Evolutionary conservation across 1,140 invertebrate genomes (phyloP), one percentile per base, ranked within the genome.

Genomic region (Danaus melanippus): DNA sequence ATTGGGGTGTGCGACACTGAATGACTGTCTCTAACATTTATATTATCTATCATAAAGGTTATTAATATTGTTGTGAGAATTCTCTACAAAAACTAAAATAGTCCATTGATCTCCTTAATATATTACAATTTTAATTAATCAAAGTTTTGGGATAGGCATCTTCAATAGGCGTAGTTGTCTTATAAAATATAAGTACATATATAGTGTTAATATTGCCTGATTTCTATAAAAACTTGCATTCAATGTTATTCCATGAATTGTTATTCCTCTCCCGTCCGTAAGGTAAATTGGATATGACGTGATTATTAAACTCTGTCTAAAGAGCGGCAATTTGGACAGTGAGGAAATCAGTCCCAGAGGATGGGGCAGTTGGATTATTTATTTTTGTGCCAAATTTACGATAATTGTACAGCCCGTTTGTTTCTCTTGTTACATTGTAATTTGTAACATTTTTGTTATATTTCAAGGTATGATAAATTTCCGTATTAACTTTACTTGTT

Each of bases 271-370:
- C 51, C 49, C 71, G 73, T 76, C 71, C 65, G 60, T 66, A 74
- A 74, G 63, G 74, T 77, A 81, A 81, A 83, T 84, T 83, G 79
- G 74, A 79, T 85, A 82, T 81, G 83, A 79, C 79, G 79, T 83
- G 82, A 83, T 85, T 85, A 84, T 83, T 71, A 76, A 76, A 81
- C 75, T 76, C 69, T 65, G 65, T 57, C 74, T 84, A 84, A 86
- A 82, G 83, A 83, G 73, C 80, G 66, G 72, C 83, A 84, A 84
- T 84, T 84, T 79, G 73, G 78, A 66, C 58, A 63, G 65, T 66
- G 71, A 55, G 71, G 74, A 75, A 81, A 78, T 79, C 75, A 53
- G 69, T 78, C 78, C 82, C 79, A 48, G 15, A 15, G 69, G 71
- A 65, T 60, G 58, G 71, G 65, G 60, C 69, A 65, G 43, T 71